Evolutionary conservation across 2,113 vertebrate species (phyloP).

Genomic region (Lates calcarifer): DNA sequence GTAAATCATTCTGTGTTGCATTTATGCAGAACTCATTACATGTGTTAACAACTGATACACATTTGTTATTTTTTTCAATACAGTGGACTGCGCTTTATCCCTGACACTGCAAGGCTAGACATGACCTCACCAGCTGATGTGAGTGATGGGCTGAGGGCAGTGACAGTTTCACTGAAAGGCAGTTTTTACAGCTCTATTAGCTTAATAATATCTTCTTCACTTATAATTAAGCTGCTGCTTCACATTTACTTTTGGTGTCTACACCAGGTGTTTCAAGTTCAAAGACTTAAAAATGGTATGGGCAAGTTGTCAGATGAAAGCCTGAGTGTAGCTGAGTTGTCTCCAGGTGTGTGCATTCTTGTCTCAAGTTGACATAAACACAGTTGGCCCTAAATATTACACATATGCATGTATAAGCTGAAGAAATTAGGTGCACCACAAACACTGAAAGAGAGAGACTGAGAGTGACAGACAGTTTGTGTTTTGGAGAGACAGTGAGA

Average conservation of each 20-base stretch:
- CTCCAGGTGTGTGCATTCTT: background rate
- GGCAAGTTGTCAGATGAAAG: no score
- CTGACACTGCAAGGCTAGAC: background rate
- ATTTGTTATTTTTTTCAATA: background rate
- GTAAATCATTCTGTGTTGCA: background rate
- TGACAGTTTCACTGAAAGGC: background rate
- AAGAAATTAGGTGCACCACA: background rate
- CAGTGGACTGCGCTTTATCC: background rate
- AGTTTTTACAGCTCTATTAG: background rate
- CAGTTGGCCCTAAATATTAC: background rate
- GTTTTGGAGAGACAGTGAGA: conserved; percentile 14
- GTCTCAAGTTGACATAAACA: background rate
- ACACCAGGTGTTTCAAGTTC: background rate
- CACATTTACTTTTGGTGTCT: background rate
- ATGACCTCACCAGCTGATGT: background rate
- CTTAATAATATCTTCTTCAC: conserved; percentile 8
- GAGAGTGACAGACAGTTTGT: conserved; percentile 17
- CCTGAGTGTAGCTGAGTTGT: background rate
- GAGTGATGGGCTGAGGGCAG: background rate
- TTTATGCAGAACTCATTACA: background rate
- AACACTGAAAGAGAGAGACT: no score
- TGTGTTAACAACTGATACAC: background rate
- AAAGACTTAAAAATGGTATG: background rate
- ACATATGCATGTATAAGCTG: background rate
- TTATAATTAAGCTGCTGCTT: background rate